phyloP scores from a whole-genome alignment of 1,140 invertebrate genomes.

The Bombus pascuorum region DNA sequence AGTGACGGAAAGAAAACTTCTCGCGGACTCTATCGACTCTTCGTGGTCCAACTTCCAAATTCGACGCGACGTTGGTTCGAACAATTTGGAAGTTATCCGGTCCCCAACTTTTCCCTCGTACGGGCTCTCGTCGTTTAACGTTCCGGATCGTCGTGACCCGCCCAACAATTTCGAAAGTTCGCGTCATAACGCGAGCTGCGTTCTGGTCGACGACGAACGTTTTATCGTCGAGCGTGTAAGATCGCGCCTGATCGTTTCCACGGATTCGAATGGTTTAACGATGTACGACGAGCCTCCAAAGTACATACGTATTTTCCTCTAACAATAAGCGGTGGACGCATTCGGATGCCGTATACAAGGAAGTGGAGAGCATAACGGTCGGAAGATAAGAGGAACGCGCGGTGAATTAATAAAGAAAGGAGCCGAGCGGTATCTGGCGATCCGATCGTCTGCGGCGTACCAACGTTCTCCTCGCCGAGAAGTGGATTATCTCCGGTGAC shows the following conservation, averaged over 20 bases:
- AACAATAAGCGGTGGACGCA: background rate
- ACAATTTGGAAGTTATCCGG: background rate
- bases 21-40: background rate
- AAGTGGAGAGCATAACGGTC: background rate
- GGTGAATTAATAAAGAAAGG: slow-evolving; percentile 42
- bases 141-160: background rate
- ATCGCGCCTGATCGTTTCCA: no score
- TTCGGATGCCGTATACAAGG: background rate
- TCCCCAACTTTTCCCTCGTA: background rate
- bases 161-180: slow-evolving; percentile 2
- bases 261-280: background rate
- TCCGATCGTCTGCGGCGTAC: slow-evolving; percentile 37
- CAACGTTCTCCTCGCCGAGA: slow-evolving; percentile 48
- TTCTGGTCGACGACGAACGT: no score
- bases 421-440: slow-evolving; percentile 1
- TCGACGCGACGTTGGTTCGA: background rate
- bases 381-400: background rate
- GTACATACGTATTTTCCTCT: background rate
- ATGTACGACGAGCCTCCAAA: background rate
- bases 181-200: background rate
- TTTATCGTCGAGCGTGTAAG: no score
- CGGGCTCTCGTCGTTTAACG: background rate
- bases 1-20: background rate
- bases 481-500: slow-evolving; percentile 61
- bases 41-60: background rate